A percentile compares a stretch with the other conserved stretches of the same genome.
phyloP scores from a whole-genome alignment of 2,797 vertebrate genomes.

The Eleutherodactylus coqui region DNA sequence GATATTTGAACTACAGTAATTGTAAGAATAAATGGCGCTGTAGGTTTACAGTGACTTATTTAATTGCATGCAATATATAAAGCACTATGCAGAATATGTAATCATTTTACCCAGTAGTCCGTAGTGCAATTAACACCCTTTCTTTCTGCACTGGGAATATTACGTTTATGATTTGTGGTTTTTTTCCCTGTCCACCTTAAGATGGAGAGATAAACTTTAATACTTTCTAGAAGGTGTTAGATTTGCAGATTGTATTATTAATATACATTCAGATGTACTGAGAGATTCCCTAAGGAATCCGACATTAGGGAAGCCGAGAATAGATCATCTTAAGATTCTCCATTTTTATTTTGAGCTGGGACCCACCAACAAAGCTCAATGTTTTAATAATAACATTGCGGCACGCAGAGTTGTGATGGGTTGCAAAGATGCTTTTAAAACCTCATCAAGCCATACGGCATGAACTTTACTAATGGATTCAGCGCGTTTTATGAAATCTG shows the following conservation, averaged over 20 bases:
- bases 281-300: constrained; percentile 66
- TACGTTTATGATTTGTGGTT: constrained; percentile 75
- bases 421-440: constrained; percentile 78
- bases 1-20: constrained; percentile 68
- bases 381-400: constrained; percentile 74
- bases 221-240: constrained; percentile 63
- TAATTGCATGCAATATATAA: constrained; percentile 73
- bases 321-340: constrained; percentile 59
- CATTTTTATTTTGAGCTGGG: constrained; percentile 65
- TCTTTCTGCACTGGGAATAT: constrained; percentile 69
- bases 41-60: constrained; percentile 75
- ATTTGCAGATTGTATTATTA: constrained; percentile 67
- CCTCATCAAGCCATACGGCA: constrained; percentile 79
- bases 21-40: constrained; percentile 81
- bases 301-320: no score
- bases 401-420: constrained; percentile 70
- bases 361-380: constrained; percentile 68
- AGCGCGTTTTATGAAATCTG: constrained; percentile 76
- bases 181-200: constrained; percentile 9
- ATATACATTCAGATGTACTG: constrained; percentile 63
- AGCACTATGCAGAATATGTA: constrained; percentile 76
- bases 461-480: constrained; percentile 80
- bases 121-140: constrained; percentile 78
- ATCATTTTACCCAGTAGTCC: constrained; percentile 77
- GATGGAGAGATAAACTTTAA: constrained; percentile 71